Conservation (phyloP, 2,888 invertebrate species). For the Ceratothoa steindachneri region DNA sequence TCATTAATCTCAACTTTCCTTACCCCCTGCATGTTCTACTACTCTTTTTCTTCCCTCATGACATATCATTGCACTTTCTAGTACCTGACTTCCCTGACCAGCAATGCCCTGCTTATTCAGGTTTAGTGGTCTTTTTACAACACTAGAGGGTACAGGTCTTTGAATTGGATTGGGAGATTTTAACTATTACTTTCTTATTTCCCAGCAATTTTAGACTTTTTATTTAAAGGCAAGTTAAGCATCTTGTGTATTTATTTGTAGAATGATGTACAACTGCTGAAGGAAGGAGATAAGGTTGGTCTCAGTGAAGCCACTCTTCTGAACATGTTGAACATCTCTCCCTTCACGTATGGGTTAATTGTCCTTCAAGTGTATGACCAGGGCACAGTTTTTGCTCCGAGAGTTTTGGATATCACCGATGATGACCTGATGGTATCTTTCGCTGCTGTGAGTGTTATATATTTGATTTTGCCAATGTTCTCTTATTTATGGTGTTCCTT, state of each 20-base stretch:
- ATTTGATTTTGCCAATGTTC: neutral
- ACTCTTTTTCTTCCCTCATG: too few relatives aligned
- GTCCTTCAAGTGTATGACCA: conserved; percentile 94
- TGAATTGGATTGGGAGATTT: too few relatives aligned
- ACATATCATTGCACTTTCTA: too few relatives aligned
- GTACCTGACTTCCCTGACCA: too few relatives aligned
- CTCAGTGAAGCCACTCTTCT: conserved; percentile 97
- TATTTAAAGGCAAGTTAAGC: too few relatives aligned
- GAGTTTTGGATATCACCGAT: conserved; percentile 94
- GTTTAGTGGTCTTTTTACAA: too few relatives aligned
- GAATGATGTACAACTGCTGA: conserved; percentile 61
- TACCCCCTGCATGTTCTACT: too few relatives aligned
- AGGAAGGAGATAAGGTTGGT: conserved; percentile 93
- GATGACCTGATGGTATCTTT: conserved; percentile 89
- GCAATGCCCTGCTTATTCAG: too few relatives aligned
- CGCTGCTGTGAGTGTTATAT: conserved; percentile 60
- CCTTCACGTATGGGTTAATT: conserved; percentile 95
- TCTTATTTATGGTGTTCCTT: neutral
- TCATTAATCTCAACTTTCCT: too few relatives aligned
- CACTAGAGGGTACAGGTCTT: too few relatives aligned
- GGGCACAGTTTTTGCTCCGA: conserved; percentile 94
- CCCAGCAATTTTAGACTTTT: too few relatives aligned
- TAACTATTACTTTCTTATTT: too few relatives aligned
- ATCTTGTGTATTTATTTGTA: conserved; percentile 50
- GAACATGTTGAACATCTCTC: conserved; percentile 99